Conservation (phyloP, 1,140 invertebrate species). For the Hirudo medicinalis region DNA sequence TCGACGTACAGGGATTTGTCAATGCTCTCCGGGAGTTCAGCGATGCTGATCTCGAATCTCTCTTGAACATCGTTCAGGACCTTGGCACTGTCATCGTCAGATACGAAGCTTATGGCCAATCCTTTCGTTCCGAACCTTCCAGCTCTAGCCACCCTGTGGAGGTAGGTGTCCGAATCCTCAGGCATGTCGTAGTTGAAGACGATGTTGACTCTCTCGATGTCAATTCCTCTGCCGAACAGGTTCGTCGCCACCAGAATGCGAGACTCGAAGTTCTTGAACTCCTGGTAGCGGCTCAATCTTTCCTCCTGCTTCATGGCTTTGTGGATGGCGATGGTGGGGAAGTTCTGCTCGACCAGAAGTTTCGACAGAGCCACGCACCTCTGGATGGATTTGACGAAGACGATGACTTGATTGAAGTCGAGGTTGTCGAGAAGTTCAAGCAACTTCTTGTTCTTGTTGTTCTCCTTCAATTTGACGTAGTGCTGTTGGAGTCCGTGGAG, state of each 20-base stretch:
- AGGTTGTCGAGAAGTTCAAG: constrained; percentile 96
- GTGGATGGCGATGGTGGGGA: not conserved
- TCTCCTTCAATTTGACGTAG: constrained; percentile 98
- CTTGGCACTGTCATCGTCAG: constrained; percentile 90
- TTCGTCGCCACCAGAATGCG: constrained; percentile 94
- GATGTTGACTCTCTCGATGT: constrained; percentile 79
- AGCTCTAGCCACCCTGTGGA: constrained; percentile 72
- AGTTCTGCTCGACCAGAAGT: not conserved
- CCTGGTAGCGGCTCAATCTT: constrained; percentile 53
- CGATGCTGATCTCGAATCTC: constrained; percentile 94
- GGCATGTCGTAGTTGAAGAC: constrained; percentile 99
- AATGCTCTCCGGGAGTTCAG: constrained; percentile 91
- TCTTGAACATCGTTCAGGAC: constrained; percentile 96
- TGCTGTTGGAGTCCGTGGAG: constrained; percentile 97
- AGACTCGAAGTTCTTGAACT: constrained; percentile 99
- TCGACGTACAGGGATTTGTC: constrained; percentile 83
- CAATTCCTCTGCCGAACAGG: constrained; percentile 74
- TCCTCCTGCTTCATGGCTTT: not conserved
- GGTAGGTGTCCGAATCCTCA: constrained; percentile 95
- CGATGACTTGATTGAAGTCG: constrained; percentile 92
- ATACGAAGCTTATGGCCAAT: constrained; percentile 91
- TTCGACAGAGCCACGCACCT: constrained; percentile 85
- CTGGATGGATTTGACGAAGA: constrained; percentile 98
- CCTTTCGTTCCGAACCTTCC: constrained; percentile 96
- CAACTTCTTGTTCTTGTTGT: constrained; percentile 97